Evolutionary conservation across 2,797 vertebrate genomes (phyloP).

Genomic region (Phataginus tricuspis): DNA sequence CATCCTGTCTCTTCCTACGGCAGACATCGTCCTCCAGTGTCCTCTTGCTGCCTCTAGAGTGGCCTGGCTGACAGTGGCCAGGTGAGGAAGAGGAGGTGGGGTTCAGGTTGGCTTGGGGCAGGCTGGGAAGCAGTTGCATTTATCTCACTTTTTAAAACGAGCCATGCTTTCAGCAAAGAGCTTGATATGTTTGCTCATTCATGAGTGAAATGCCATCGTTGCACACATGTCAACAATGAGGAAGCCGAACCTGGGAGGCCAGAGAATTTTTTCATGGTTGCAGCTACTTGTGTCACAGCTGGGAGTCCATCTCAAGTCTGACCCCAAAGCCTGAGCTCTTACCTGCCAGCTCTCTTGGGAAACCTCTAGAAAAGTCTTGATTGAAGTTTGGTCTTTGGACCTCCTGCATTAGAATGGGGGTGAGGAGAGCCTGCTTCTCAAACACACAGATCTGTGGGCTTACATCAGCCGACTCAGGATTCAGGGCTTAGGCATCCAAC

Average conservation of each 20-base stretch:
- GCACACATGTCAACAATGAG: background rate
- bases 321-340: background rate
- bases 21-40: background rate
- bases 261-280: background rate
- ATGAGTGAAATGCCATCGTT: background rate
- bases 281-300: background rate
- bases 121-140: background rate
- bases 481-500: background rate
- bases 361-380: background rate
- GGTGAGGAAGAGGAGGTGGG: background rate
- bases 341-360: background rate
- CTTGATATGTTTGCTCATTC: rapidly evolving
- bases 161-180: background rate
- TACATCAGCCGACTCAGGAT: background rate
- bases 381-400: background rate
- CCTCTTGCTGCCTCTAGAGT: background rate
- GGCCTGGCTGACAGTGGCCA: background rate
- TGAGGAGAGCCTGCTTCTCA: background rate
- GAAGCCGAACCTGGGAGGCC: background rate
- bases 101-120: background rate
- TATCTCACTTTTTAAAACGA: background rate
- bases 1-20: background rate
- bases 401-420: background rate
- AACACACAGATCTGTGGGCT: background rate
- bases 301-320: background rate